A percentile compares a stretch with the other conserved stretches of the same genome.
Conservation (phyloP, 2,888 invertebrate genomes). For the Diadegma fenestrale region DNA sequence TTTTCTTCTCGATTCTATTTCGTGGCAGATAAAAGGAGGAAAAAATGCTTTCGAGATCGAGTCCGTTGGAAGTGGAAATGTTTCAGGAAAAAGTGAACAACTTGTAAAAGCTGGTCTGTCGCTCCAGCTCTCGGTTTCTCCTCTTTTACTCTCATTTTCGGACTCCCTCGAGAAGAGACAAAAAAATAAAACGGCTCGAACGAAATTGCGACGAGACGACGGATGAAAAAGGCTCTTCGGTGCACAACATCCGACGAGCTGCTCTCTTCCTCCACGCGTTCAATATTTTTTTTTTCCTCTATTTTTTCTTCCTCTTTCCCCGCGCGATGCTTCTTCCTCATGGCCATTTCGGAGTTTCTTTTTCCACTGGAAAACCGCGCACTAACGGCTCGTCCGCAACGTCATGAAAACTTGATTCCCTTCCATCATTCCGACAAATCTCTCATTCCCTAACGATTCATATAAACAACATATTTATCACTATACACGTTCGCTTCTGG, state of each 20-base stretch:
- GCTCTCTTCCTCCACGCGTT: background rate
- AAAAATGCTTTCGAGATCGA: background rate
- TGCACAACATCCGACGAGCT: constrained; percentile 5
- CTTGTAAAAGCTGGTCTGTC: constrained; percentile 5
- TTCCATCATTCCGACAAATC: background rate
- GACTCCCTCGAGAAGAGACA: background rate
- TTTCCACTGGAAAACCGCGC: constrained; percentile 22
- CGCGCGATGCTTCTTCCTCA: background rate
- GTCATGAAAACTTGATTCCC: background rate
- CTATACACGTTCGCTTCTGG: background rate
- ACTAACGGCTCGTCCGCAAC: background rate
- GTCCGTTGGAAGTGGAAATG: constrained; percentile 5
- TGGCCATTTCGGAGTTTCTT: constrained; percentile 2
- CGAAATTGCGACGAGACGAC: constrained; percentile 27
- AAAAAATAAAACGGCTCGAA: constrained; percentile 29
- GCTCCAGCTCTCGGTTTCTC: background rate
- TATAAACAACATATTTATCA: background rate
- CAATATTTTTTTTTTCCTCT: background rate
- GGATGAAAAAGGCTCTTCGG: constrained; percentile 21
- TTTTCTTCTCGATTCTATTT: constrained; percentile 14
- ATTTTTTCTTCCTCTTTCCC: background rate
- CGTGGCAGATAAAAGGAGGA: background rate
- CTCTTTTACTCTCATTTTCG: background rate
- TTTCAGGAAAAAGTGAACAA: constrained; percentile 25
- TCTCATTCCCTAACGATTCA: background rate